A percentile compares a stretch with the other conserved stretches of the same genome.
These are phyloP conservation scores for Andrena camellia DNA, from an alignment of 2,888 invertebrate genomes.

Conservation along the genomic window DNA sequence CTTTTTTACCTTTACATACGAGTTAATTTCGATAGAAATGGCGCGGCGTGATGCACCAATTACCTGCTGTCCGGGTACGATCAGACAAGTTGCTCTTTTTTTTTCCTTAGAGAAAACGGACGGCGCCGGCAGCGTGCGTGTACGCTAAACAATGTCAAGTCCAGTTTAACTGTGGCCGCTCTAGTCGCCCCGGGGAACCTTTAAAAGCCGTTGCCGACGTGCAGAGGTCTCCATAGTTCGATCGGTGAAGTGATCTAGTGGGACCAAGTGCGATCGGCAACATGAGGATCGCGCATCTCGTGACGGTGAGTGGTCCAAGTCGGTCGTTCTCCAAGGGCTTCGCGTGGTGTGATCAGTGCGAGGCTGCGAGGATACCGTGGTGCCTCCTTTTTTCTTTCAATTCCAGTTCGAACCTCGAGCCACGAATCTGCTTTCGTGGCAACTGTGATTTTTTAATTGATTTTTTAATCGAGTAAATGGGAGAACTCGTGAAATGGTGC, in stretches of 20 bases:
- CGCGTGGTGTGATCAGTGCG: background rate
- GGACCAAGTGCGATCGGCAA: slow-evolving; percentile 66
- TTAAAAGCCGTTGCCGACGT: slow-evolving; percentile 77
- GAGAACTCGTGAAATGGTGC: too few relatives aligned
- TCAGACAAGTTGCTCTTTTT: slow-evolving; percentile 11
- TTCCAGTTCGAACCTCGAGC: background rate
- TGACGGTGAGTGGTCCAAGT: slow-evolving; percentile 76
- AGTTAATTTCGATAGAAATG: slow-evolving; percentile 2
- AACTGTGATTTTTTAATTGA: too few relatives aligned
- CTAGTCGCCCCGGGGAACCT: slow-evolving; percentile 67
- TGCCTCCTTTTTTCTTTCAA: background rate
- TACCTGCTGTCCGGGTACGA: slow-evolving; percentile 10
- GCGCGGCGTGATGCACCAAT: slow-evolving; percentile 27
- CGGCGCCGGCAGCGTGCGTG: slow-evolving; percentile 9
- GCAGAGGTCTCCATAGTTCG: slow-evolving; percentile 74
- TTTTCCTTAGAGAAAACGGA: slow-evolving; percentile 41
- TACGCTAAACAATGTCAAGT: slow-evolving; percentile 48
- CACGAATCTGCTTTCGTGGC: too few relatives aligned
- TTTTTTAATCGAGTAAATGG: too few relatives aligned
- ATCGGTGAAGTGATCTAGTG: slow-evolving; percentile 71
- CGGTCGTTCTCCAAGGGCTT: background rate
- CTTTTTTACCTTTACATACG: background rate
- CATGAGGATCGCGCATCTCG: slow-evolving; percentile 78
- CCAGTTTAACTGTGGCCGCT: slow-evolving; percentile 51
- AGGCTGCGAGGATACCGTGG: background rate